Base-by-base conservation (phyloP, 2,888 invertebrate genomes). In the Lasioglossum zephyrum region DNA sequence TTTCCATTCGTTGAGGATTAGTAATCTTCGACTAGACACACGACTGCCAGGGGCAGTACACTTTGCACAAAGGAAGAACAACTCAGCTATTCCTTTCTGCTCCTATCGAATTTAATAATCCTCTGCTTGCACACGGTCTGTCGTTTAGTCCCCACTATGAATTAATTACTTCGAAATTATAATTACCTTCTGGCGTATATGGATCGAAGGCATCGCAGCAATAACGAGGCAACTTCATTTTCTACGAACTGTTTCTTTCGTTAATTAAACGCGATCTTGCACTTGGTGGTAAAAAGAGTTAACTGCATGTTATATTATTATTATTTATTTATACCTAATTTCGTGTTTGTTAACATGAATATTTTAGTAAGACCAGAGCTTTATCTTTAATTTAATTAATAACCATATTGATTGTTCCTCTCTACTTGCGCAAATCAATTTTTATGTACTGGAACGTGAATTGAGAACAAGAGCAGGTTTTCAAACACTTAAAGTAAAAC, bases 1-100 rank as follows among this genome's bases (percentile, higher is more conserved):
- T 90, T 94, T 94, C 94, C 91, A 91, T 92, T 92, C 91, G 88
- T 88, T 88, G 85, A 90, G 92, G 92, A 94, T 94, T 94, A 94
- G 90, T 89, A 87, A 89, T 92, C 91, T 92, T 92, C 85, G 87
- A 88, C 91, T 92, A 86, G 90, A 85, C 91, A 76, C 85, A 81
- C 74, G 66, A 44, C 88, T 80, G 70, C 77, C 60, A 70, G 53
- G 74, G 26, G 53, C 73, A 76, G 74, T 73, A 47, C 57, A 66
- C 79, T 18, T 39, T 53, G n/a, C 9, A 36, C 13, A 16, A 75
- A 36, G 36, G 13, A 79, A 82, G 60, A 84, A 81, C 75, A n/a
- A 73, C 36, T 47, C 31, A 60, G 63, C 63, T 63, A 73, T 47
- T 39, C 63, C 4, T 53, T 22, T 11, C 39, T 57, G 18, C 0